Evolutionary conservation across 37 sponge, comb jelly and placozoan genomes (phyloP).

Genomic region (Ianthella basta): DNA sequence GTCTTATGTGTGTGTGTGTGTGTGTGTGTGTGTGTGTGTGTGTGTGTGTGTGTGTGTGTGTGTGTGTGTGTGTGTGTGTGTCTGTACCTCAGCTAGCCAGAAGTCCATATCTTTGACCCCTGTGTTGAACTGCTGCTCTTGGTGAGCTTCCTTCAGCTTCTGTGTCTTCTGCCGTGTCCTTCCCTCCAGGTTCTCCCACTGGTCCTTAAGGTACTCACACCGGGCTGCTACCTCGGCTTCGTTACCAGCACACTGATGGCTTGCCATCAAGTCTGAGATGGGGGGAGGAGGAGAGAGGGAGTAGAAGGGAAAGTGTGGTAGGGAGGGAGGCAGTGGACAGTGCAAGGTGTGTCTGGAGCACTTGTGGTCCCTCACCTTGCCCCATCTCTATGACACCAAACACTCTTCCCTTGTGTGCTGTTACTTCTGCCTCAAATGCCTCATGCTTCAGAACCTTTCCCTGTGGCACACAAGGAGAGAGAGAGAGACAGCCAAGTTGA

Average conservation of each 20-base stretch:
- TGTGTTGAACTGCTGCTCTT: slow-evolving; percentile 88
- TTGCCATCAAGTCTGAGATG: slow-evolving; percentile 69
- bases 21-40: too few species aligned
- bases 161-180: slow-evolving; percentile 74
- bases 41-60: too few species aligned
- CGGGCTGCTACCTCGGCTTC: slow-evolving; percentile 61
- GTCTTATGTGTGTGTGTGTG: too few species aligned
- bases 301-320: not conserved
- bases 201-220: slow-evolving; percentile 57
- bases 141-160: slow-evolving; percentile 88
- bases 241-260: slow-evolving; percentile 74
- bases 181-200: slow-evolving; percentile 74
- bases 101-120: slow-evolving; percentile 82
- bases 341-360: not conserved
- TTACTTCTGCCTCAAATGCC: slow-evolving; percentile 92
- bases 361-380: slow-evolving; percentile 52
- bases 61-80: too few species aligned
- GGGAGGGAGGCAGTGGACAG: too few species aligned
- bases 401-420: slow-evolving; percentile 87
- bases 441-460: slow-evolving; percentile 93
- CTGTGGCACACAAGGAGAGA: slow-evolving; percentile 25
- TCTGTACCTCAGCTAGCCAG: slow-evolving; percentile 79
- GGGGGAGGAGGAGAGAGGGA: not conserved
- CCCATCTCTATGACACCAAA: slow-evolving; percentile 72
- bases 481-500: not conserved